A percentile compares a stretch with the other conserved stretches of the same genome.
Evolutionary conservation across 2,797 vertebrate species (phyloP).

Genomic region (Myotis pilosus): DNA sequence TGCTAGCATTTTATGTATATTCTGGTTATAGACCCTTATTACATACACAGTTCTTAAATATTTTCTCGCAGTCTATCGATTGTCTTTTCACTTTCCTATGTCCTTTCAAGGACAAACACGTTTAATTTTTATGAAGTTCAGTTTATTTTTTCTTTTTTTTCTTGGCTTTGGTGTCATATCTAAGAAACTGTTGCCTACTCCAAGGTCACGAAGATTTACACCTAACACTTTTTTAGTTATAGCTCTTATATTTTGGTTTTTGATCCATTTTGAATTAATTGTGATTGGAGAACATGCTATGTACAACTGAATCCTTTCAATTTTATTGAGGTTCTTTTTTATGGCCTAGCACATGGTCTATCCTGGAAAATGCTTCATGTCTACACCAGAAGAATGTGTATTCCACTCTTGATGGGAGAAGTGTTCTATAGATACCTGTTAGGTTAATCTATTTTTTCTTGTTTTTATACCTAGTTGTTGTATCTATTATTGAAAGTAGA

Average conservation of each 20-base stretch:
- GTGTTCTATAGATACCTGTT: neutral
- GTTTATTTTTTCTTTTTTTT: neutral
- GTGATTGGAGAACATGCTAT: neutral
- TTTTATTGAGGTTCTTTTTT: slow-evolving; percentile 5
- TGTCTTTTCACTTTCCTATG: neutral
- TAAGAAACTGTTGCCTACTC: neutral
- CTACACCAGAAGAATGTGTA: neutral
- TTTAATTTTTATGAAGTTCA: slow-evolving; percentile 32
- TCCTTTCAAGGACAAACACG: neutral
- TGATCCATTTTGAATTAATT: slow-evolving; percentile 40
- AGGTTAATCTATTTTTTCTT: neutral
- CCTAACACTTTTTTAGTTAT: neutral
- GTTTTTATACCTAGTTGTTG: neutral
- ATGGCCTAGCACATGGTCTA: neutral
- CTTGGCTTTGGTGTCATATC: neutral
- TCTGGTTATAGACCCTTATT: neutral
- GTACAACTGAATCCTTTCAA: neutral
- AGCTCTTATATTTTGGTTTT: neutral
- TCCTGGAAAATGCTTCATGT: neutral
- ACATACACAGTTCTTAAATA: neutral
- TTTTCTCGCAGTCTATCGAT: neutral
- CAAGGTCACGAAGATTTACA: neutral
- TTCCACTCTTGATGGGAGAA: neutral
- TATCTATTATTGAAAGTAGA: neutral
- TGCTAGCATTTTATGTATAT: neutral